Conservation (phyloP, 2,113 vertebrate species). For the Brachionichthys hirsutus region DNA sequence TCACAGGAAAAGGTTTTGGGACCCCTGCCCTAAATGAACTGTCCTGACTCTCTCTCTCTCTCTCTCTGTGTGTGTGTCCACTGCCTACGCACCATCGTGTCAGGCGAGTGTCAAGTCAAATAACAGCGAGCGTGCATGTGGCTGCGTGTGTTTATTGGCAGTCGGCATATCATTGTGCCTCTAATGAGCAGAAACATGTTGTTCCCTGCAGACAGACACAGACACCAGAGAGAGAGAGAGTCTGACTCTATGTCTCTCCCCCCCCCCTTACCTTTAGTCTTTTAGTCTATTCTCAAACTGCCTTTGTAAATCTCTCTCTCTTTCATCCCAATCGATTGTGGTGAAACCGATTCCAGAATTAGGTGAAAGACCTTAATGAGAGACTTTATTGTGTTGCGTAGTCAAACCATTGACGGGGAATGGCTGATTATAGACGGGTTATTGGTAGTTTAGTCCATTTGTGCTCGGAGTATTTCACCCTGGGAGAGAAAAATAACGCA, state of each 20-base stretch:
- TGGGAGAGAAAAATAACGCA: no score
- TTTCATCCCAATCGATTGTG: neutral
- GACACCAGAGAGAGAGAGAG: conserved; percentile 5
- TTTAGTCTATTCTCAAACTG: neutral
- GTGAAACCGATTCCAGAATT: conserved; percentile 14
- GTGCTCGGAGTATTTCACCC: neutral
- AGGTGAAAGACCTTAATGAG: conserved; percentile 30
- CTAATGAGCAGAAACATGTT: conserved; percentile 62
- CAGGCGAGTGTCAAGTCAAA: conserved; percentile 55
- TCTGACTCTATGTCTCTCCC: conserved; percentile 1
- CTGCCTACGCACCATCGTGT: conserved; percentile 41
- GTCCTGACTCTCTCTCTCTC: conserved; percentile 5
- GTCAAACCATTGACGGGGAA: conserved; percentile 5
- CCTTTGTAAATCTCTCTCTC: no score
- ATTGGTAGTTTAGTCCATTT: neutral
- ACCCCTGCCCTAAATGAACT: neutral
- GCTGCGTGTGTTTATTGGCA: conserved; percentile 30
- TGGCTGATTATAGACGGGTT: conserved; percentile 1
- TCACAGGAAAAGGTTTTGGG: no score
- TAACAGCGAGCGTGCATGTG: conserved; percentile 28
- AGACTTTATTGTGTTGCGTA: conserved; percentile 4
- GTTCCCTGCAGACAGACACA: conserved; percentile 46
- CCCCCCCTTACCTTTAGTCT: neutral
- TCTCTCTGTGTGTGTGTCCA: conserved; percentile 18
- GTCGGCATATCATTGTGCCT: conserved; percentile 30